These are phyloP conservation scores for Beris chalybata DNA, from an alignment of 2,888 invertebrate species.

Conservation along the genomic window DNA sequence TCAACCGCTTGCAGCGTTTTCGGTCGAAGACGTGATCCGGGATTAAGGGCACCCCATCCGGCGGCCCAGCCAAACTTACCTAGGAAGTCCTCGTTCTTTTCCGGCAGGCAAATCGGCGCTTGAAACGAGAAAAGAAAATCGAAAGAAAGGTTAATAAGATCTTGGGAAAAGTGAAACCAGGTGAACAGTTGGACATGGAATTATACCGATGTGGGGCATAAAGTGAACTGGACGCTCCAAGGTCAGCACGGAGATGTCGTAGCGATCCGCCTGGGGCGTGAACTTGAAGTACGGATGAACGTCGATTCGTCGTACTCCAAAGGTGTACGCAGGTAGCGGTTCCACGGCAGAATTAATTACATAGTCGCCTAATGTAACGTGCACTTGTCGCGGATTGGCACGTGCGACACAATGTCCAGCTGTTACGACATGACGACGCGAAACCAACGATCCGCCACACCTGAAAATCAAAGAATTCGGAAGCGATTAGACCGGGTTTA, in stretches of 20 bases:
- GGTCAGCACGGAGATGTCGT: conserved; percentile 87
- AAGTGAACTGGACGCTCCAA: conserved; percentile 87
- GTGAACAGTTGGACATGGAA: conserved; percentile 28
- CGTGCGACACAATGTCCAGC: conserved; percentile 94
- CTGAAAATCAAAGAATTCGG: conserved; percentile 57
- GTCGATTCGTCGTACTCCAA: conserved; percentile 86
- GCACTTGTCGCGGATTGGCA: conserved; percentile 86
- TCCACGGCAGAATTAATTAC: conserved; percentile 92
- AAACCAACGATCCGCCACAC: conserved; percentile 90
- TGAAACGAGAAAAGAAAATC: conserved; percentile 41
- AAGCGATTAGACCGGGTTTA: neutral
- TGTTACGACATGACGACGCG: conserved; percentile 87
- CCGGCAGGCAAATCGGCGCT: conserved; percentile 89
- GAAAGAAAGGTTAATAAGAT: conserved; percentile 14
- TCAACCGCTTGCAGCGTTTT: conserved; percentile 89
- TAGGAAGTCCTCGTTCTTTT: conserved; percentile 84
- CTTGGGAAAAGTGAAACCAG: neutral
- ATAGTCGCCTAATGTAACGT: conserved; percentile 84
- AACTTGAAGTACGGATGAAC: conserved; percentile 92
- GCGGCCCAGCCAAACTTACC: conserved; percentile 92
- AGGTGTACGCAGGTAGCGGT: conserved; percentile 87
- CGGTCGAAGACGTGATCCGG: conserved; percentile 82
- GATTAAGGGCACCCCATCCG: conserved; percentile 87
- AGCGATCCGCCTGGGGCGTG: conserved; percentile 88
- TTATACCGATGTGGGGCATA: conserved; percentile 78